These are phyloP conservation scores for Capreolus pygargus DNA, from an alignment of 2,113 vertebrate genomes.

Conservation along the genomic window DNA sequence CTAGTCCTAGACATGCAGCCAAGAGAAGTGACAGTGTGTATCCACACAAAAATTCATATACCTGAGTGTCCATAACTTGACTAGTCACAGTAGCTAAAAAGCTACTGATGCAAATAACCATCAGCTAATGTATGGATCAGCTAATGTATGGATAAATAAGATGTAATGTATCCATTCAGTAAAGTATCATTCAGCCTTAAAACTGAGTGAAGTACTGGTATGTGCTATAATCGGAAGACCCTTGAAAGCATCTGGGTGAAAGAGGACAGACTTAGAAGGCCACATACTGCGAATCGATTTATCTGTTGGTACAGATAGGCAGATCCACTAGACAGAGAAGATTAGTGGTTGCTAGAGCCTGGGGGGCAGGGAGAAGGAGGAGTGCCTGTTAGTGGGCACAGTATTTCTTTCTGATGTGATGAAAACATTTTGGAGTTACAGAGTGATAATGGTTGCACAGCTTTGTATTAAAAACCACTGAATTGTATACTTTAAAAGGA, in stretches of 20 bases:
- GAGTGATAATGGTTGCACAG: neutral
- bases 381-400: neutral
- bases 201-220: neutral
- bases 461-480: neutral
- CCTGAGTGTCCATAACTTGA: neutral
- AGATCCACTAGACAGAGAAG: neutral
- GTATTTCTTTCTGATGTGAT: neutral
- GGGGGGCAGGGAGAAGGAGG: neutral
- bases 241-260: neutral
- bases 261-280: neutral
- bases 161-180: neutral
- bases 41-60: neutral
- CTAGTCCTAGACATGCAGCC: neutral
- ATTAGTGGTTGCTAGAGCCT: neutral
- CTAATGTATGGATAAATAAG: neutral
- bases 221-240: neutral
- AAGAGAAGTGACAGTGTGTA: neutral
- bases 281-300: neutral
- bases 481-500: neutral
- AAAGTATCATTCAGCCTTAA: neutral
- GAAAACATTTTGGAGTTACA: neutral
- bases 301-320: neutral
- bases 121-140: neutral
- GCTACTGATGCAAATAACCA: neutral
- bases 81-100: neutral